These are phyloP conservation scores for Emydocephalus ijimae DNA, from an alignment of 2,113 vertebrate genomes.

Conservation along the genomic window DNA sequence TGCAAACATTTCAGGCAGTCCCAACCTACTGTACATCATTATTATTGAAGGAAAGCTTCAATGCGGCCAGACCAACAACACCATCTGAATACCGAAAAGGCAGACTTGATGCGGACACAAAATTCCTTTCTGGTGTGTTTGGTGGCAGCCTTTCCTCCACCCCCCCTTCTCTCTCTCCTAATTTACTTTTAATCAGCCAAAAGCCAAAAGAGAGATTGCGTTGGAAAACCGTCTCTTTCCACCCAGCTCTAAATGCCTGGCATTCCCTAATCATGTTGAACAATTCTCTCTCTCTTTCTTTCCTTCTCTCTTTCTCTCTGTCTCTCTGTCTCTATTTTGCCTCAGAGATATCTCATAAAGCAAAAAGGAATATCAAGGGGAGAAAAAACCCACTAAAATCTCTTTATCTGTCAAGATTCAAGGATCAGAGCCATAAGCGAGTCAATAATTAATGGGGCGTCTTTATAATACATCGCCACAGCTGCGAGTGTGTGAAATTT, in stretches of 20 bases:
- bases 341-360: constrained; percentile 55
- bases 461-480: constrained; percentile 13
- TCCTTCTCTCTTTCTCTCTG: neutral
- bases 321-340: constrained; percentile 25
- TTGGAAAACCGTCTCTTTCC: constrained; percentile 24
- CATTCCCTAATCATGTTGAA: constrained; percentile 19
- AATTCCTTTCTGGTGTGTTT: neutral
- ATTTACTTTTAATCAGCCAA: constrained; percentile 49
- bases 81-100: neutral
- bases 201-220: constrained; percentile 35
- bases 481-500: neutral
- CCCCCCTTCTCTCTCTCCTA: constrained; percentile 16
- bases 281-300: constrained; percentile 12
- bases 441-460: constrained; percentile 46
- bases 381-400: neutral
- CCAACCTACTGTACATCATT: neutral
- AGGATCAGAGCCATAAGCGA: constrained; percentile 7
- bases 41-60: neutral
- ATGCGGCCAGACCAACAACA: neutral
- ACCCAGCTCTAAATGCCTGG: constrained; percentile 32
- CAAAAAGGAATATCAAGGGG: constrained; percentile 32
- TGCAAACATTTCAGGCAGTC: neutral
- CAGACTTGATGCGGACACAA: neutral
- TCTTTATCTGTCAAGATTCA: constrained; percentile 56
- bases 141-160: neutral